A percentile compares a stretch with the other conserved stretches of the same genome.
These are phyloP conservation scores for Alcedo quadribrachys DNA, from an alignment of 2,797 vertebrate genomes.

Conservation along the genomic window DNA sequence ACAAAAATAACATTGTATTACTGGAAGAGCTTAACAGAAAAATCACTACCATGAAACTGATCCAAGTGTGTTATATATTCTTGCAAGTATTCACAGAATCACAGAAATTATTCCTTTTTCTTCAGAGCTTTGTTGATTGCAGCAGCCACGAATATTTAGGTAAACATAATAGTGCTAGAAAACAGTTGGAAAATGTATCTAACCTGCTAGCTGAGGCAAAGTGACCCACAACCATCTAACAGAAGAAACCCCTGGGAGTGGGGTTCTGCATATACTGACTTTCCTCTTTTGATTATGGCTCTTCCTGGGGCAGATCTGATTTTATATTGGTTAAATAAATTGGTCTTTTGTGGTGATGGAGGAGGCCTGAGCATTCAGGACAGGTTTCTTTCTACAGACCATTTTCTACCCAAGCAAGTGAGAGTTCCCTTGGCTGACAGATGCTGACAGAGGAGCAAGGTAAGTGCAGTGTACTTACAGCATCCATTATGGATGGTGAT, in stretches of 20 bases:
- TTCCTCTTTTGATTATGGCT: neutral
- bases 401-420: neutral
- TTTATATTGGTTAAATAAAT: neutral
- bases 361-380: neutral
- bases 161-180: neutral
- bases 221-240: neutral
- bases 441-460: neutral
- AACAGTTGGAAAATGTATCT: neutral
- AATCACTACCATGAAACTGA: neutral
- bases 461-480: neutral
- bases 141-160: neutral
- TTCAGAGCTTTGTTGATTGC: neutral
- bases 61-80: neutral
- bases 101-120: neutral
- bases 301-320: neutral
- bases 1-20: neutral
- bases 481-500: neutral
- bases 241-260: neutral
- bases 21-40: neutral
- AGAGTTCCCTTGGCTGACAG: neutral
- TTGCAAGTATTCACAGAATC: too few species aligned
- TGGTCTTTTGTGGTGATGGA: neutral
- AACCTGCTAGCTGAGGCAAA: neutral
- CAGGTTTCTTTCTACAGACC: neutral
- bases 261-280: neutral